Evolutionary conservation across 1,140 invertebrate species (phyloP).

Genomic region (Alviniconcha marisindica): DNA sequence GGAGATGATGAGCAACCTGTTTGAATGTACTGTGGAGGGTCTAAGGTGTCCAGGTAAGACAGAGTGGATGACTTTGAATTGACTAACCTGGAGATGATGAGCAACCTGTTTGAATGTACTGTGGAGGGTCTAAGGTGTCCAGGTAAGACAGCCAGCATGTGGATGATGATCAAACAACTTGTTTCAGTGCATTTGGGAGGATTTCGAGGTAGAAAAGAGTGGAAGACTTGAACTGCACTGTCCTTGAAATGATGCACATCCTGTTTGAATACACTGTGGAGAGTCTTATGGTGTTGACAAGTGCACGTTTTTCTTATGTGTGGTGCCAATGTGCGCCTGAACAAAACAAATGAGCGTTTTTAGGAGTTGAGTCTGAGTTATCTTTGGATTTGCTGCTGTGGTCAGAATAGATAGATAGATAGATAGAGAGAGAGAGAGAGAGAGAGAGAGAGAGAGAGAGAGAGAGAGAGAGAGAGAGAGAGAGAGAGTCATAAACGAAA

Average conservation of each 20-base stretch:
- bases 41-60: slow-evolving; percentile 73
- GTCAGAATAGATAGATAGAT: too few species aligned
- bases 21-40: slow-evolving; percentile 74
- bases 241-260: slow-evolving; percentile 73
- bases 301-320: too few species aligned
- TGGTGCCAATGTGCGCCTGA: too few species aligned
- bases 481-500: neutral
- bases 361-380: too few species aligned
- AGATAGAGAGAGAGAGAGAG: neutral
- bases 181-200: too few species aligned
- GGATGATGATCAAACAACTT: slow-evolving; percentile 34
- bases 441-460: neutral
- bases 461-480: neutral
- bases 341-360: too few species aligned
- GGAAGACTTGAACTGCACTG: slow-evolving; percentile 68
- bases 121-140: slow-evolving; percentile 52
- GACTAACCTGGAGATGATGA: slow-evolving; percentile 71
- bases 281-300: too few species aligned
- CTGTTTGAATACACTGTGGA: slow-evolving; percentile 71
- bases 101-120: slow-evolving; percentile 61
- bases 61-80: slow-evolving; percentile 61
- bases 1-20: slow-evolving; percentile 73
- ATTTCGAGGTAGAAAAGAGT: slow-evolving; percentile 56
- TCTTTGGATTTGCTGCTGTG: too few species aligned
- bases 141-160: slow-evolving; percentile 52